Base-by-base conservation (phyloP, 1,140 invertebrate species). In the Trichogramma pretiosum region DNA sequence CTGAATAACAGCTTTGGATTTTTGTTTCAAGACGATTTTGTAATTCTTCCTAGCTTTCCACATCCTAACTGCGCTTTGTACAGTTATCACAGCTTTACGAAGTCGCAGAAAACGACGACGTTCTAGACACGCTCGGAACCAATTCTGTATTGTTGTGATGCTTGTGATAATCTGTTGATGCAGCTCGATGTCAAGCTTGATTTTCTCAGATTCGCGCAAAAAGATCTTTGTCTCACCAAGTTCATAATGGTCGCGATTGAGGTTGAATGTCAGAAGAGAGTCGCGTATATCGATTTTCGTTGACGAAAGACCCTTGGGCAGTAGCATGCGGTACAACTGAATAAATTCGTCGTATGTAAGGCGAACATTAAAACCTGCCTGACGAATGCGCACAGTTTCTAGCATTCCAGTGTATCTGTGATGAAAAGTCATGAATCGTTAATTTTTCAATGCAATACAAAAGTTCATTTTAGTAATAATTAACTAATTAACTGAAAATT, bases 331-430 rank as follows among this genome's bases (percentile, higher is more conserved):
- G 62, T 93, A 93, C 13, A 91, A 68, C 58, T 94, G 89, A 50
- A 93, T 89, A 65, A 97, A 97, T 69, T 95, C 91, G 56, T 94
- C 89, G 65, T 93, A 96, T 0, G 87, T 85, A 11, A 96, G 74
- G 24, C 93, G 74, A 34, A 96, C 92, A 63, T 93, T 94, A 72
- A 95, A 98, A 2, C 93, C 93, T 8, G 92, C 92, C 64, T 94
- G 91, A 38, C 93, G 73, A 41, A 98, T 97, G 58, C 93, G 74
- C 0, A 98, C 93, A 0, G 93, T 98, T 65, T 96, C 93, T 53
- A 98, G 63, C 93, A 97, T 97, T 38, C 93, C 93, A 0, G 93
- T 97, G 68, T 98, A 98, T 2, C 83, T 51, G 8, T 18, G 18
- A 1, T 4, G 24, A 28, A 11, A 7, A 7, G 24, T 71, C 5